These are phyloP conservation scores for Stomatorhinus walkeri DNA, from an alignment of 2,797 vertebrate species.

Conservation along the genomic window DNA sequence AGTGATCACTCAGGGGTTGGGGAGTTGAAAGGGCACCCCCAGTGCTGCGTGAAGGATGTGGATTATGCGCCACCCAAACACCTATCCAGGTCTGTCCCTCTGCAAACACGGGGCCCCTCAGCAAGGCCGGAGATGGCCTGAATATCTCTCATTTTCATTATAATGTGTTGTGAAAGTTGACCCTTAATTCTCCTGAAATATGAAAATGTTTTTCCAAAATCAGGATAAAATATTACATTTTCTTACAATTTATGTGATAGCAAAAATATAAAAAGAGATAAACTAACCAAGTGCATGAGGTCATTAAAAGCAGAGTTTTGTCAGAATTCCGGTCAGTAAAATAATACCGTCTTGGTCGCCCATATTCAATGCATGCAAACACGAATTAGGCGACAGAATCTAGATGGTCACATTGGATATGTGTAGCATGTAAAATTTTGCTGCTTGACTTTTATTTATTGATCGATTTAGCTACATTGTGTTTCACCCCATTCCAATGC, in stretches of 20 bases:
- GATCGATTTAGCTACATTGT: neutral
- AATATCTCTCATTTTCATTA: neutral
- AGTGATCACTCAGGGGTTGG: slow-evolving; percentile 10
- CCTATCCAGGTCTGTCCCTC: neutral
- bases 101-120: neutral
- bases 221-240: neutral
- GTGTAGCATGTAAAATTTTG: neutral
- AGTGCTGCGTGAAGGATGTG: slow-evolving; percentile 33
- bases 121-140: neutral
- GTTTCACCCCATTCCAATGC: neutral
- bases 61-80: neutral
- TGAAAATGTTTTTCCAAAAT: neutral
- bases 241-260: neutral
- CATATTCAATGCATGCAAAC: neutral
- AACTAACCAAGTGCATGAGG: neutral
- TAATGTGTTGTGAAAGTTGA: neutral
- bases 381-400: neutral
- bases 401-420: neutral
- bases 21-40: slow-evolving; percentile 37
- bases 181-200: neutral
- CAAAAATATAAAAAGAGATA: neutral
- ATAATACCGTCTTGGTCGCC: neutral
- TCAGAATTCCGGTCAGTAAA: neutral
- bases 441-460: neutral
- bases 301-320: neutral